Percentiles rank a stretch among this genome's conserved stretches.
Conservation (phyloP, 2,797 vertebrate genomes). For the Acrossocheilus wenchowensis region DNA sequence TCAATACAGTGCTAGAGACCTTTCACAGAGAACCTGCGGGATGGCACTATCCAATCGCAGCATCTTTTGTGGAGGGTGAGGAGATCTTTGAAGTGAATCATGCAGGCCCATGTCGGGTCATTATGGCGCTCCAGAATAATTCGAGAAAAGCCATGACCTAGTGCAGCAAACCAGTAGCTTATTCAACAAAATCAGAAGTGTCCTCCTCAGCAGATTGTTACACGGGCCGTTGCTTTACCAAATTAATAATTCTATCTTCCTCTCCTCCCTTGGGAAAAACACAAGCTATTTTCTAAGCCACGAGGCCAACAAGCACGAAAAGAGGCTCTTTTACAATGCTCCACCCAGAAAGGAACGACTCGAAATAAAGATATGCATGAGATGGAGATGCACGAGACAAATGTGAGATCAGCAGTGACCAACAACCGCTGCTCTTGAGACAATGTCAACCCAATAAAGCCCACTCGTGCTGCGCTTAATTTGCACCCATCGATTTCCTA, state of each 20-base stretch:
- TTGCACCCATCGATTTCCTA: conserved; percentile 97
- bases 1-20: conserved; percentile 54
- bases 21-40: conserved; percentile 57
- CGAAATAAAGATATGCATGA: conserved; percentile 61
- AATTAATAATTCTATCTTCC: conserved; percentile 82
- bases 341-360: conserved; percentile 51
- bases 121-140: conserved; percentile 62
- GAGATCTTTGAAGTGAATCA: conserved; percentile 58
- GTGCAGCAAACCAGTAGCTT: conserved; percentile 73
- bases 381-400: conserved; percentile 50
- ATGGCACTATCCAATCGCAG: conserved; percentile 34
- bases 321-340: conserved; percentile 63
- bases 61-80: conserved; percentile 36
- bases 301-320: conserved; percentile 67
- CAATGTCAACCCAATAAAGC: conserved; percentile 87
- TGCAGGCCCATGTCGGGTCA: conserved; percentile 49
- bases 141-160: conserved; percentile 65
- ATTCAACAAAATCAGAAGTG: conserved; percentile 77
- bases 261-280: conserved; percentile 67
- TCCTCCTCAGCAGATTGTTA: conserved; percentile 82
- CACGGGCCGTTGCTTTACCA: conserved; percentile 75
- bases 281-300: conserved; percentile 56
- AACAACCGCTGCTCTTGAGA: conserved; percentile 70
- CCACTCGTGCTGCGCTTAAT: conserved; percentile 85
- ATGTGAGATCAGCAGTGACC: conserved; percentile 67